A percentile compares a stretch with the other conserved stretches of the same genome.
These are phyloP conservation scores for Drosophila truncata DNA, from an alignment of 1,140 invertebrate genomes.

Conservation along the genomic window DNA sequence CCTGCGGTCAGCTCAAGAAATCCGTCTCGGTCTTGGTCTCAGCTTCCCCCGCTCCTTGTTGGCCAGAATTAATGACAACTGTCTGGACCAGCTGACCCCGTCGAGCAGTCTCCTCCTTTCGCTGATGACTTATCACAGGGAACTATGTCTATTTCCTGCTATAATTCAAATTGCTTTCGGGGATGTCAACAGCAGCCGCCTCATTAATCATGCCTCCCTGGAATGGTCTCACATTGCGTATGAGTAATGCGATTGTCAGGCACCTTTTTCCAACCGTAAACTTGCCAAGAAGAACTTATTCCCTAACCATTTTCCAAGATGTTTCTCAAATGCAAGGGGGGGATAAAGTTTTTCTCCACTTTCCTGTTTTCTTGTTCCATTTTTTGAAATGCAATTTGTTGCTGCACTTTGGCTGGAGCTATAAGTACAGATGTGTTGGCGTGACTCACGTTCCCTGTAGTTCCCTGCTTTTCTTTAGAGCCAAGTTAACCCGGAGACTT, in stretches of 20 bases:
- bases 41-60: conserved; percentile 12
- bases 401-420: conserved; percentile 51
- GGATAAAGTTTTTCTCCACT: conserved; percentile 52
- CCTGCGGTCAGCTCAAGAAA: conserved; percentile 58
- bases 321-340: conserved; percentile 63
- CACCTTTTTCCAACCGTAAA: conserved; percentile 30
- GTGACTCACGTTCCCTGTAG: conserved; percentile 27
- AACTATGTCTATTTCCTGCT: conserved; percentile 61
- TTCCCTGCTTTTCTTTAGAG: neutral
- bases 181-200: conserved; percentile 60
- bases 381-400: conserved; percentile 66
- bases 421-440: conserved; percentile 35
- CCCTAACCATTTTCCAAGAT: conserved; percentile 25
- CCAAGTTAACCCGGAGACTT: conserved; percentile 44
- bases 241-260: conserved; percentile 68
- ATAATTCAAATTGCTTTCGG: conserved; percentile 64
- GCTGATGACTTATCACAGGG: conserved; percentile 79
- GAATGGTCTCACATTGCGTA: conserved; percentile 59
- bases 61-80: conserved; percentile 80
- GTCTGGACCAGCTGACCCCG: conserved; percentile 74
- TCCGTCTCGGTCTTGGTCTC: conserved; percentile 6
- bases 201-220: conserved; percentile 56
- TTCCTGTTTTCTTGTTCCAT: neutral
- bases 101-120: conserved; percentile 11
- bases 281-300: conserved; percentile 35